Base-by-base conservation (phyloP, 2,797 vertebrate genomes). In the Pseudotriccus pelzelni region DNA sequence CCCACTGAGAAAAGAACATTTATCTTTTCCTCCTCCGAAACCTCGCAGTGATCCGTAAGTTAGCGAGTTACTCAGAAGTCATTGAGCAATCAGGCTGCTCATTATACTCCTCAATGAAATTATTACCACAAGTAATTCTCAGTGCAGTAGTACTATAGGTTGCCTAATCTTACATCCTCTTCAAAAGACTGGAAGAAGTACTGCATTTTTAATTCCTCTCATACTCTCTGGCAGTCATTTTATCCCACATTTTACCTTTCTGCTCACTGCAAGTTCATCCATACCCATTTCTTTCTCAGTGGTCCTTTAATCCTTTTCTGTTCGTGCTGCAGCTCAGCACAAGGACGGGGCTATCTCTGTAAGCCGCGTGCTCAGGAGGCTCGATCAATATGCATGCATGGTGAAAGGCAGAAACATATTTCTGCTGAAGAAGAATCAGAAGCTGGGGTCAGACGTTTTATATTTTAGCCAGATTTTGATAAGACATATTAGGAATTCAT, bases 401-500 rank as follows among this genome's bases (percentile, higher is more conserved):
- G 80, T 72, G 55, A 63, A 82, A 82, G 82, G 88, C 66, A 89
- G 80, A 79, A 92, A 89, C 21, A 27, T 77, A 91, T 89, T 95
- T 90, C 82, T 89, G 64, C 73, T 66, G 58, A 69, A 72, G 70
- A 95, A 88, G 76, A 95, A 93, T 83, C 74, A 87, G 56, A 79
- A 86, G 80, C 21, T 94, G 77, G 68, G 95, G 89, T 96, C 89
- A 94, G 87, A 64, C 67, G 16, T 82, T 84, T 91, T 74, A 89
- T 77, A 91, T 87, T 96, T 93, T 59, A 94, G 85, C 80, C 89
- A 93, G 91, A 94, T 96, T 94, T 92, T 94, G 92, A 96, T 97
- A 96, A 93, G 94, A 88, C 80, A 14, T 89, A 97, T 95, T 96
- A 97, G 90, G 74, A 89, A 96, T 94, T 96, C 95, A 96, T 74